phyloP scores from a whole-genome alignment of 1,140 invertebrate species.

The Heterodera schachtii region DNA sequence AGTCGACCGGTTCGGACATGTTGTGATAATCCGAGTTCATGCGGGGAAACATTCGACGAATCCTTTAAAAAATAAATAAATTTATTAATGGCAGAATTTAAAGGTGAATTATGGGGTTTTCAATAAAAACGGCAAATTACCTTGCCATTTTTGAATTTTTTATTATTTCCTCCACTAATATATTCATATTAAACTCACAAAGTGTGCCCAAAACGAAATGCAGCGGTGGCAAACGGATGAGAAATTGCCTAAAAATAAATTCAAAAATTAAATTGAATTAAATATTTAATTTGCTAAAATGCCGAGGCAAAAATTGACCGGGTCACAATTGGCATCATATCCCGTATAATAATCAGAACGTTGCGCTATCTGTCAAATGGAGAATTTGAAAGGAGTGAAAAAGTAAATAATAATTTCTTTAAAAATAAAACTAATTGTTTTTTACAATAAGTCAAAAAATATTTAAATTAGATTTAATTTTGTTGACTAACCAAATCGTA shows the following conservation, averaged over 20 bases:
- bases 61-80: conserved; percentile 5
- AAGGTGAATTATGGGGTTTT: not conserved
- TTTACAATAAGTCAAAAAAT: too few relatives aligned
- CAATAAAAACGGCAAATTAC: not conserved
- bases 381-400: not conserved
- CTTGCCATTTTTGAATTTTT: too few relatives aligned
- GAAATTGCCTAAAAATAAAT: conserved; percentile 39
- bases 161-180: too few relatives aligned
- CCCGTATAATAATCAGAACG: conserved; percentile 54
- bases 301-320: not conserved
- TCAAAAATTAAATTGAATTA: conserved; percentile 6
- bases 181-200: conserved; percentile 44
- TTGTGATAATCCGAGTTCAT: conserved; percentile 54
- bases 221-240: conserved; percentile 57
- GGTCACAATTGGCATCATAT: conserved; percentile 27
- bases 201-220: conserved; percentile 71
- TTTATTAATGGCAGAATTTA: too few relatives aligned
- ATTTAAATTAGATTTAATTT: too few relatives aligned
- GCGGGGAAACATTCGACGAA: conserved; percentile 63
- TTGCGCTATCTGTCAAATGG: conserved; percentile 34
- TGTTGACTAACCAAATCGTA: conserved; percentile 38
- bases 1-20: conserved; percentile 57
- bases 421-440: not conserved
- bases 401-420: not conserved
- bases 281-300: conserved; percentile 1